Evolutionary conservation across 2,888 invertebrate species (phyloP).

Genomic region (Mellilla xanthometata): DNA sequence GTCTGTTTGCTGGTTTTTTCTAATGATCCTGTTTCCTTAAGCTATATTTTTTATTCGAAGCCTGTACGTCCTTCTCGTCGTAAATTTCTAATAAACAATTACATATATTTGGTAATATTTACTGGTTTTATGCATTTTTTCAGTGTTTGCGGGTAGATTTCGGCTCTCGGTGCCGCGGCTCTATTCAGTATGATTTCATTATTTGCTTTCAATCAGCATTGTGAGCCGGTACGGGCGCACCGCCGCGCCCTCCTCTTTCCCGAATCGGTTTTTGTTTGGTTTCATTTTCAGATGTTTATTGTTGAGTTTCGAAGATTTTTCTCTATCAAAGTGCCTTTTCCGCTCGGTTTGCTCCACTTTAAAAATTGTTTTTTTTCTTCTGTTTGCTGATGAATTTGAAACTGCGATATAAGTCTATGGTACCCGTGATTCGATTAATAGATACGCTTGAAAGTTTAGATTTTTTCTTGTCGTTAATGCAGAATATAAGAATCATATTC

Average conservation of each 20-base stretch:
- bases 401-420: not conserved
- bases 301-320: constrained; percentile 68
- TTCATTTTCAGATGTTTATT: constrained; percentile 77
- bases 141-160: constrained; percentile 68
- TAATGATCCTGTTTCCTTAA: no score
- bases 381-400: not conserved
- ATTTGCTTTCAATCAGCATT: constrained; percentile 82
- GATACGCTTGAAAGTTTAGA: no score
- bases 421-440: no score
- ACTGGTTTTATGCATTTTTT: constrained; percentile 74
- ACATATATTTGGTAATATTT: no score
- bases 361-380: constrained; percentile 16
- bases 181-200: constrained; percentile 78
- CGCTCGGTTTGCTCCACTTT: constrained; percentile 23
- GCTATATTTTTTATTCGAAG: no score
- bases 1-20: no score
- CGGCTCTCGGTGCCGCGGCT: constrained; percentile 39
- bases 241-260: constrained; percentile 39
- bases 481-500: no score
- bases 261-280: constrained; percentile 75
- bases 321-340: constrained; percentile 32
- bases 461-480: no score
- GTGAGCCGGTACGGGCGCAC: constrained; percentile 54
- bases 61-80: no score
- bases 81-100: no score